These are phyloP conservation scores for Alouatta caraya DNA, from an alignment of 2,797 vertebrate genomes.

Conservation along the genomic window DNA sequence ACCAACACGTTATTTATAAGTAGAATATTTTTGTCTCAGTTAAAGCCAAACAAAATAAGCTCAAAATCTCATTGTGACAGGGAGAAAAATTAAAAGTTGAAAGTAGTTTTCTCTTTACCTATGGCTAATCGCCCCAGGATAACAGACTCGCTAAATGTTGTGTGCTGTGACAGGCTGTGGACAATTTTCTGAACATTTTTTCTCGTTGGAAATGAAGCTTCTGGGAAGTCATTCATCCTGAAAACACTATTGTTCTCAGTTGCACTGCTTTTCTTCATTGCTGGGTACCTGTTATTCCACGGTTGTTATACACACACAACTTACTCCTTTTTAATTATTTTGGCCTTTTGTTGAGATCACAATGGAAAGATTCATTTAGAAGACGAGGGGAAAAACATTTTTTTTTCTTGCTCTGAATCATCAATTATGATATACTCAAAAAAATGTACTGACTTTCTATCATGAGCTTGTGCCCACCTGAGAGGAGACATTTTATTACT, in stretches of 20 bases:
- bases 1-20: neutral
- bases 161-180: neutral
- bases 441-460: neutral
- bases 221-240: neutral
- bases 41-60: conserved; percentile 13
- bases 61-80: neutral
- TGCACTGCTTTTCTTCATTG: neutral
- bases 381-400: neutral
- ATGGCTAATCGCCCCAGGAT: neutral
- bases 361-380: conserved; percentile 6
- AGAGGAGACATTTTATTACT: neutral
- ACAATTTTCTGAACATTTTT: neutral
- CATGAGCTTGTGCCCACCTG: neutral
- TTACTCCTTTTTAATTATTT: conserved; percentile 7
- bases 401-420: neutral
- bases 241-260: neutral
- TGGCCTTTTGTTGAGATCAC: neutral
- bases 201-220: neutral
- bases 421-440: neutral
- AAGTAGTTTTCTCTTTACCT: neutral
- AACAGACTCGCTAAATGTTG: neutral
- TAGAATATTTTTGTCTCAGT: neutral
- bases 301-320: neutral
- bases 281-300: neutral
- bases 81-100: conserved; percentile 3